A percentile compares a stretch with the other conserved stretches of the same genome.
These are phyloP conservation scores for Daphoenositta chrysoptera DNA, from an alignment of 2,113 vertebrate genomes.

Conservation along the genomic window DNA sequence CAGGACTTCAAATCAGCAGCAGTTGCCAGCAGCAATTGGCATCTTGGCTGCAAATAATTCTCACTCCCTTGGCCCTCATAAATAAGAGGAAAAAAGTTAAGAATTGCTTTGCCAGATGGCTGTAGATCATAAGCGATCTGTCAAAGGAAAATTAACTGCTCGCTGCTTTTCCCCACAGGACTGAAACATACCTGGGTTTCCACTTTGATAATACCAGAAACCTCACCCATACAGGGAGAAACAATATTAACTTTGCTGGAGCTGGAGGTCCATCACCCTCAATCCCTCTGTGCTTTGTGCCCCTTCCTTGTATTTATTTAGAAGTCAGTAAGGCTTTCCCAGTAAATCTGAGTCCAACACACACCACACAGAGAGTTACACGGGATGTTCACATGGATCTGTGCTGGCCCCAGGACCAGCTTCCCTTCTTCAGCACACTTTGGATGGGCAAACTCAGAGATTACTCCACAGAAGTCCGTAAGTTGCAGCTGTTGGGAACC, in stretches of 20 bases:
- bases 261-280: background rate
- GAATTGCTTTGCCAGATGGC: background rate
- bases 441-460: background rate
- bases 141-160: background rate
- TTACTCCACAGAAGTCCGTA: rapidly evolving
- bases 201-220: background rate
- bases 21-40: background rate
- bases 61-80: background rate
- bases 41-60: background rate
- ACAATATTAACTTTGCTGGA: background rate
- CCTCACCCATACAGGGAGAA: background rate
- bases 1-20: background rate
- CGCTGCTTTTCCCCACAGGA: background rate
- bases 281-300: background rate
- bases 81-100: background rate
- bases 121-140: background rate
- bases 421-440: background rate
- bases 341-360: background rate
- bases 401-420: background rate
- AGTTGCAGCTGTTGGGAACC: background rate
- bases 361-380: background rate
- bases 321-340: background rate
- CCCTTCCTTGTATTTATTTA: background rate
- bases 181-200: background rate
- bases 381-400: rapidly evolving